Percentiles rank a stretch among this genome's conserved stretches.
These are phyloP conservation scores for Drosophila bocqueti DNA, from an alignment of 1,140 invertebrate species.

Conservation along the genomic window DNA sequence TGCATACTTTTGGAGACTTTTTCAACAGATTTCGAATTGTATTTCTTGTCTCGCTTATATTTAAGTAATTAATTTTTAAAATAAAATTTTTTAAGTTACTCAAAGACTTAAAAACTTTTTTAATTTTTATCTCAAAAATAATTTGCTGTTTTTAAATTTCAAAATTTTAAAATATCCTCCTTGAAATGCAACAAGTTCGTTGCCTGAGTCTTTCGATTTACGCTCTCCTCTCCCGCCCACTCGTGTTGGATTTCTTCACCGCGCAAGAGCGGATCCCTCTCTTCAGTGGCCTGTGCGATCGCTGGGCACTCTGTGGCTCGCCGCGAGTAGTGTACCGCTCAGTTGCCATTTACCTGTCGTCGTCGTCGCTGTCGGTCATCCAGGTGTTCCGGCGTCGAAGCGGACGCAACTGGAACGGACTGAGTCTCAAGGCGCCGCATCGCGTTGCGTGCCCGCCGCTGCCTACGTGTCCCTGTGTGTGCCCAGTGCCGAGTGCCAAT, in stretches of 20 bases:
- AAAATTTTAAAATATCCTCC: not conserved
- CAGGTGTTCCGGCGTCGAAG: slow-evolving; percentile 51
- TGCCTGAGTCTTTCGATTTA: slow-evolving; percentile 58
- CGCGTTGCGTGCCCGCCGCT: slow-evolving; percentile 64
- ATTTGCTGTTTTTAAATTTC: not conserved
- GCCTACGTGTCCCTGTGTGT: slow-evolving; percentile 44
- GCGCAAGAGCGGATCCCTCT: slow-evolving; percentile 28
- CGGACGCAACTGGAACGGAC: slow-evolving; percentile 59
- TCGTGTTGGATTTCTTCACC: slow-evolving; percentile 5
- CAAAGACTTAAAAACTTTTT: too few species aligned
- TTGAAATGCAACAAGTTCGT: slow-evolving; percentile 52
- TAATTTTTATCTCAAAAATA: not conserved
- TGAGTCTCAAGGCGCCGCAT: slow-evolving; percentile 68
- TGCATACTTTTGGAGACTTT: not conserved
- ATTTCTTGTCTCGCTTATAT: not conserved
- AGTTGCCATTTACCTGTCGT: slow-evolving; percentile 79
- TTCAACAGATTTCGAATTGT: not conserved
- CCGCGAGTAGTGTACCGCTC: slow-evolving; percentile 19
- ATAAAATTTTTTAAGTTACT: not conserved
- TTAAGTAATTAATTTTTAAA: not conserved
- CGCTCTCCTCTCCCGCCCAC: slow-evolving; percentile 15
- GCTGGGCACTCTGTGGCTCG: slow-evolving; percentile 4
- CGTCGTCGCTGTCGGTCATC: slow-evolving; percentile 53
- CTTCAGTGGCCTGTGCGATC: not conserved
- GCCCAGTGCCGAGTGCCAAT: slow-evolving; percentile 23